Conservation (phyloP, 2,888 invertebrate species). For the Clunio marinus region DNA sequence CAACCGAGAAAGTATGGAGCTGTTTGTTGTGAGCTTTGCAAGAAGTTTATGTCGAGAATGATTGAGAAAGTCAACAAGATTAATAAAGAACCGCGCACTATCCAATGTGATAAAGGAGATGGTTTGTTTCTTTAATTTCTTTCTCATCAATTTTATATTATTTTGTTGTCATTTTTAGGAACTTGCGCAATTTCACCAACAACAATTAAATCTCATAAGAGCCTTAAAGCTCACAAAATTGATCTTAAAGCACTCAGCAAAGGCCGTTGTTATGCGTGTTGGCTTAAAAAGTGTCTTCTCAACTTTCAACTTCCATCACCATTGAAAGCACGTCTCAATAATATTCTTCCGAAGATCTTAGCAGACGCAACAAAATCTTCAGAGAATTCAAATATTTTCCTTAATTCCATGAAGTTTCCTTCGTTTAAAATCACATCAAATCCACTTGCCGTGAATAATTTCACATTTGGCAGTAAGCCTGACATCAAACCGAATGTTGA, state of each 20-base stretch:
- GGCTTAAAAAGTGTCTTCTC: conserved; percentile 78
- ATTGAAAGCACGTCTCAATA: conserved; percentile 62
- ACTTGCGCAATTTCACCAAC: conserved; percentile 18
- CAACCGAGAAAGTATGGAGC: conserved; percentile 81
- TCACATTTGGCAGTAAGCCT: conserved; percentile 49
- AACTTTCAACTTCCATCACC: conserved; percentile 72
- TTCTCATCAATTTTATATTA: neutral
- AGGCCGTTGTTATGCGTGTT: conserved; percentile 78
- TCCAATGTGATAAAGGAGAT: conserved; percentile 67
- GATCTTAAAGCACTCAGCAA: conserved; percentile 47
- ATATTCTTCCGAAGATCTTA: conserved; percentile 54
- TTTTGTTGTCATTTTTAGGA: conserved; percentile 6
- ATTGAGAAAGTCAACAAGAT: conserved; percentile 61
- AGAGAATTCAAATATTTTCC: conserved; percentile 30
- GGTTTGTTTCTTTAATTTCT: conserved; percentile 49
- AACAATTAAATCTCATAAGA: conserved; percentile 56
- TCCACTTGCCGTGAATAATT: conserved; percentile 48
- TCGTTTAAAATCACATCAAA: conserved; percentile 42
- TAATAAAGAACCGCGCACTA: conserved; percentile 54
- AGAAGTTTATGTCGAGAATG: conserved; percentile 81
- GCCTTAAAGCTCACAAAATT: conserved; percentile 51
- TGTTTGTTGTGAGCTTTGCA: conserved; percentile 78
- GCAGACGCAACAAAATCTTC: neutral
- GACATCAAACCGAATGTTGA: conserved; percentile 46
- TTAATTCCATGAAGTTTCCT: conserved; percentile 27